A percentile compares a stretch with the other conserved stretches of the same genome.
phyloP scores from a whole-genome alignment of 2,113 vertebrate species.

The Pelodiscus sinensis region DNA sequence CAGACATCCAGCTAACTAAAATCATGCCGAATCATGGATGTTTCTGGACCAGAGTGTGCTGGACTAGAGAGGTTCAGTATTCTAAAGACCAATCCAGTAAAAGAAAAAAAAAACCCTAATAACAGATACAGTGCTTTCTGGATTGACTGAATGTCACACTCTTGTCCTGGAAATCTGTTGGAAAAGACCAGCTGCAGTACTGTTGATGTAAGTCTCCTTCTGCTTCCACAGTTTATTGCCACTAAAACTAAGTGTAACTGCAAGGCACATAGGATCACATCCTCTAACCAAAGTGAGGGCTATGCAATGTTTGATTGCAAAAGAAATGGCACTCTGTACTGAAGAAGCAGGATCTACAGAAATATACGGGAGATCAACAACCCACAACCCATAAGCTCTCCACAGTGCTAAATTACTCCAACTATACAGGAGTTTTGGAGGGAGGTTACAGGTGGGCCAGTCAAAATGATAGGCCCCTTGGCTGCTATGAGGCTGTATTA shows the following conservation, averaged over 20 bases:
- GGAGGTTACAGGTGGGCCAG: not conserved
- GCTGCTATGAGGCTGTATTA: not conserved
- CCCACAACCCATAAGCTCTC: not conserved
- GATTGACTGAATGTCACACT: not conserved
- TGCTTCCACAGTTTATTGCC: rapidly evolving
- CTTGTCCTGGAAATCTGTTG: not conserved
- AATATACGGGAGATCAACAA: not conserved
- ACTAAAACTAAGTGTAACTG: rapidly evolving
- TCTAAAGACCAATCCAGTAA: not conserved
- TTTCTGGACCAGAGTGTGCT: no score
- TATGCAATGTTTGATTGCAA: not conserved
- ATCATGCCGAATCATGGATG: no score
- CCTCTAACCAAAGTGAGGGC: not conserved
- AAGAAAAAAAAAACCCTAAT: not conserved
- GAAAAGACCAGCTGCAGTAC: not conserved
- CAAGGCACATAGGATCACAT: not conserved
- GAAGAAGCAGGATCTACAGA: not conserved
- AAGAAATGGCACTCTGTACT: rapidly evolving
- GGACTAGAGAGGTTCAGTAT: not conserved
- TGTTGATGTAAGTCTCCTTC: not conserved
- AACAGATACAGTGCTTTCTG: not conserved
- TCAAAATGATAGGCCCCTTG: no score
- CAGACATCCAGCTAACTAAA: no score
- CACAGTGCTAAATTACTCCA: not conserved
- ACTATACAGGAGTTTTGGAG: not conserved